Percentiles rank a stretch among this genome's conserved stretches.
phyloP scores from a whole-genome alignment of 2,797 vertebrate genomes.

The Parauchenoglanis punctatus region DNA sequence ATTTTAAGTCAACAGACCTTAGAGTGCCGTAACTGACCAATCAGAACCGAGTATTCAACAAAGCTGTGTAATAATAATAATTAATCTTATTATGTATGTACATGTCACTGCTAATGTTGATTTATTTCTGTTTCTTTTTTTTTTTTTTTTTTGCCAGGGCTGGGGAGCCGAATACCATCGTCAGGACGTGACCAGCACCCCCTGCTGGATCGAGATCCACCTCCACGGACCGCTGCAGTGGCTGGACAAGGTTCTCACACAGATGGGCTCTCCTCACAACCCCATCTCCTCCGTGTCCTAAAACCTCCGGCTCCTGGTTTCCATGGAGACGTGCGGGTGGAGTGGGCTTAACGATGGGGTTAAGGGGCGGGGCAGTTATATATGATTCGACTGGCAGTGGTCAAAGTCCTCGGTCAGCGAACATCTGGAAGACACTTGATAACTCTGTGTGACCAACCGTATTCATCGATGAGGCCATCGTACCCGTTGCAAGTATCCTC shows the following conservation, averaged over 20 bases:
- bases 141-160: constrained; percentile 76
- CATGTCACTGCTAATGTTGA: background rate
- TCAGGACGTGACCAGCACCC: constrained; percentile 98
- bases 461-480: constrained; percentile 79
- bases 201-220: constrained; percentile 99
- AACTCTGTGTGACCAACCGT: constrained; percentile 90
- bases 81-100: too few species aligned
- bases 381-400: constrained; percentile 63
- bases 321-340: constrained; percentile 57
- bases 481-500: constrained; percentile 69
- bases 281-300: constrained; percentile 98
- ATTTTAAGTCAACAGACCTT: too few species aligned
- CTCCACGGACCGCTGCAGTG: constrained; percentile 97
- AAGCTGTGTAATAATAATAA: background rate
- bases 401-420: constrained; percentile 68
- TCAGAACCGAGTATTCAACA: background rate
- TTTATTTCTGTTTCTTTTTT: too few species aligned
- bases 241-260: constrained; percentile 99
- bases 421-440: constrained; percentile 94
- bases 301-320: constrained; percentile 61
- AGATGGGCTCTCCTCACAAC: constrained; percentile 98
- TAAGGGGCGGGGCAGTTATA: constrained; percentile 81
- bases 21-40: too few species aligned
- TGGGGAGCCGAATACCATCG: constrained; percentile 99
- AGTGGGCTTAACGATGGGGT: constrained; percentile 79